Base-by-base conservation (phyloP, 2,888 invertebrate species). In the Lithodes maja region DNA sequence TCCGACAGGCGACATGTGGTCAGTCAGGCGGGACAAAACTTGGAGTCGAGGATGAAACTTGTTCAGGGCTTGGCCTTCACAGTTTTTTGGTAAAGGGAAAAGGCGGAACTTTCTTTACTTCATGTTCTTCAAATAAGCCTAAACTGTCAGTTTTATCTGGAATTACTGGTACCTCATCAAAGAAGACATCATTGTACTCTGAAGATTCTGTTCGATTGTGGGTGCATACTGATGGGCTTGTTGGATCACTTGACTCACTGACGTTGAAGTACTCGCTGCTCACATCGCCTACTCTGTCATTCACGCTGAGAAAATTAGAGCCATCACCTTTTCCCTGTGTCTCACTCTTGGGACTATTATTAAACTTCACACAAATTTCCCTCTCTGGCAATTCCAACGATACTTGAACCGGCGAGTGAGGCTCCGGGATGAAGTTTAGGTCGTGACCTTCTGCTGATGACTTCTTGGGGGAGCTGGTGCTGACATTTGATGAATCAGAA, bases 1-100 rank as follows among this genome's bases (percentile, higher is more conserved):
- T 12, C 84, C 85, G 9, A 91, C 91, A 15, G 91, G 91, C 3
- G 91, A 91, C 85, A 91, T 80, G 17, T 91, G 74, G 69, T 90
- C 80, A 3, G 89, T 82, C 74, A 91, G 69, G 33, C 83, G 86
- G 12, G 91, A 90, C 53, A 91, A 74, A 3, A 85, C 90, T 9
- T 80, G 75, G 12, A 89, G 50, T 49, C 88, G 80, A 9, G 88
- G 85, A 33, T 89, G 88, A 17, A 50, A 75, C 54, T 81, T 88
- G 33, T 71, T 17, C 3, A 54, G 68, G 3, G 33, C 75, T 33
- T 33, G 33, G 33, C 33, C 33, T 33, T 33, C 2, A 17, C 3
- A 54, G 15, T 5, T 80, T 80, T 80, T 33, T 33, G 33, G 33
- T 33, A 33, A 33, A 33, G 33, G 33, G 33, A 33, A 33, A 33